These are phyloP conservation scores for Copidosoma floridanum DNA, from an alignment of 1,140 invertebrate species.

Conservation along the genomic window DNA sequence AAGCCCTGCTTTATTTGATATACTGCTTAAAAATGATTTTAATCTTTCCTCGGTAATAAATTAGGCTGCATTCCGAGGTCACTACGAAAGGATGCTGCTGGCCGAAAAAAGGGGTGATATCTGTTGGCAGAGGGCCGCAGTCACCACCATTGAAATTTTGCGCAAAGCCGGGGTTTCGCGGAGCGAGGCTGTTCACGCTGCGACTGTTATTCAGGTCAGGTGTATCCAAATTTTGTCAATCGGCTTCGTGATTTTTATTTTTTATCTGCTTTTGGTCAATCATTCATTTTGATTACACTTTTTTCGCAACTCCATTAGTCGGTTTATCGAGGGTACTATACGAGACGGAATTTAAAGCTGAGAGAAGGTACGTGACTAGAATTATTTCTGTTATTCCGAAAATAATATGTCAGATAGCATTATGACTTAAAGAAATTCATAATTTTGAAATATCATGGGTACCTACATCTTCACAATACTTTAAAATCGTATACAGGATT, in stretches of 20 bases:
- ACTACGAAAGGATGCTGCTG: slow-evolving; percentile 40
- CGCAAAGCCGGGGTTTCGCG: slow-evolving; percentile 48
- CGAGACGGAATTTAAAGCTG: slow-evolving; percentile 34
- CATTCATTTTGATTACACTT: slow-evolving; percentile 1
- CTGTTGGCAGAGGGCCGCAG: slow-evolving; percentile 54
- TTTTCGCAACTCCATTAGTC: slow-evolving; percentile 31
- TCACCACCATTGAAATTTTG: slow-evolving; percentile 51
- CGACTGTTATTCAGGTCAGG: slow-evolving; percentile 52
- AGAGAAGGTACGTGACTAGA: neutral
- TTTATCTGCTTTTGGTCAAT: neutral
- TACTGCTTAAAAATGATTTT: neutral
- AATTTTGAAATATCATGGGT: too few species aligned
- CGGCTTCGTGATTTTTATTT: neutral
- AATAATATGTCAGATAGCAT: too few species aligned
- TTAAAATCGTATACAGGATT: too few species aligned
- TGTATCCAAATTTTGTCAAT: neutral
- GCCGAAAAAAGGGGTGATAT: slow-evolving; percentile 42
- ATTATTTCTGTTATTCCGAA: too few species aligned
- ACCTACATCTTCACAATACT: too few species aligned
- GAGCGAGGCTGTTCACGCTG: slow-evolving; percentile 49
- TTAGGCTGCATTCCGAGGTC: slow-evolving; percentile 38
- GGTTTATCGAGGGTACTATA: slow-evolving; percentile 56
- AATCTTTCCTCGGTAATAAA: neutral
- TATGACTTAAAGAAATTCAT: too few species aligned
- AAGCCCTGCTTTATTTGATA: neutral